Base-by-base conservation (phyloP, 64 coral and sea anemone species). In the Platygyra sinensis region DNA sequence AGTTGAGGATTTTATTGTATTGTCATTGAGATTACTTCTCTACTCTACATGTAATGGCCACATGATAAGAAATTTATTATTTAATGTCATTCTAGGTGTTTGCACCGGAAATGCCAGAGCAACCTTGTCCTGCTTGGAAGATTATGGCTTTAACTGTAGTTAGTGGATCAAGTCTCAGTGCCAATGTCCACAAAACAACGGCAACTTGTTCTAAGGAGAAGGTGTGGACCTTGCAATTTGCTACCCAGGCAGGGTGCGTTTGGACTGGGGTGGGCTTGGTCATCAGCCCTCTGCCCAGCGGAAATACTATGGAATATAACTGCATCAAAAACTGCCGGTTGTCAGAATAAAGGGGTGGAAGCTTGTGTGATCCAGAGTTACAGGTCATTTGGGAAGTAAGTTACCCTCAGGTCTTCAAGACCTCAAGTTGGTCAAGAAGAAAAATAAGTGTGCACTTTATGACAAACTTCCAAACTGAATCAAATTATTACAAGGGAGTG, bases 151-250 rank as follows among this genome's bases (percentile, higher is more conserved):
- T 42, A 86, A 86, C 11, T 96, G 95, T 76, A 87, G 32, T 42
- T 28, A 67, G n/a, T n/a, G n/a, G n/a, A n/a, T n/a, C n/a, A n/a
- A n/a, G n/a, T n/a, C n/a, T 2, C 75, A 61, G 4, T 96, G 95
- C 30, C 75, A 91, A 67, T 96, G 95, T 76, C n/a, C n/a, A n/a
- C 62, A 88, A n/a, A 69, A 87, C 29, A 67, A 91, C n/a, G 49
- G 83, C 80, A 76, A 55, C 61, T 8, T 96, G 95, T 85, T 93
- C 88, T 20, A 87, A 79, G 15, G n/a, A n/a, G 33, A 14, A 18
- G 92, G 94, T 78, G 95, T n/a, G 95, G 17, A 82, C 84, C 1
- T n/a, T 96, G 95, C 67, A 91, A 67, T 59, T 96, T n/a, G n/a
- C 91, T 72, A 86, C 82, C 24, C 63, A 60, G n/a, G 82, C 87